Base-by-base conservation (phyloP, 2,797 vertebrate genomes). In the Urosaurus nigricauda region DNA sequence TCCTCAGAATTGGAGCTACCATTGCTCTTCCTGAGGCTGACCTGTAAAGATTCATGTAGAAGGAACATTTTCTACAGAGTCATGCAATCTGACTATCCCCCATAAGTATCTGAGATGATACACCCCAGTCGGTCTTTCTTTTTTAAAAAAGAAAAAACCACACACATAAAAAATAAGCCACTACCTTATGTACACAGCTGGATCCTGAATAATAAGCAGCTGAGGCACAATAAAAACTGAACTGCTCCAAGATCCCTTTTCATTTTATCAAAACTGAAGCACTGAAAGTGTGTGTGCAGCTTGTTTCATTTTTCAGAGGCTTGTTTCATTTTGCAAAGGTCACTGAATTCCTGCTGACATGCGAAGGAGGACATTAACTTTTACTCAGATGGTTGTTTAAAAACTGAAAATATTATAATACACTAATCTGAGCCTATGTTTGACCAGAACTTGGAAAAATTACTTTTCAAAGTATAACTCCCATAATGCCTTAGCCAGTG, bases 241-340 rank as follows among this genome's bases (percentile, higher is more conserved):
- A 51, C 63, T 51, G n/a, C n/a, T 74, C 43, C 37, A 7, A 51
- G 70, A 47, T 51, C 29, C 29, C 9, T 21, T 29, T 71, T n/a
- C 16, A 29, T 68, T 70, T 71, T 32, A 7, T n/a, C 5, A 63
- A 1, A 9, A 4, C 74, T 11, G 0, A 17, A 51, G 16, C 47
- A 4, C 65, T 0, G 0, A 77, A 35, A 65, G 26, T 53, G 13
- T 14, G 4, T 40, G 26, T 21, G 51, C 7, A 1, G 5, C 9
- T 24, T n/a, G 4, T 11, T 79, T 68, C n/a, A 17, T 68, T 86
- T 51, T 75, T 65, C 35, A 75, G 56, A 53, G 35, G 60, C 70
- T n/a, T n/a, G n/a, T n/a, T n/a, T n/a, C n/a, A n/a, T n/a, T n/a
- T n/a, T 81, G n/a, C 84, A 85, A 81, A 89, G 84, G 43, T 53